Evolutionary conservation across 23 tunicate species (phyloP).

Genomic region (Styela plicata): DNA sequence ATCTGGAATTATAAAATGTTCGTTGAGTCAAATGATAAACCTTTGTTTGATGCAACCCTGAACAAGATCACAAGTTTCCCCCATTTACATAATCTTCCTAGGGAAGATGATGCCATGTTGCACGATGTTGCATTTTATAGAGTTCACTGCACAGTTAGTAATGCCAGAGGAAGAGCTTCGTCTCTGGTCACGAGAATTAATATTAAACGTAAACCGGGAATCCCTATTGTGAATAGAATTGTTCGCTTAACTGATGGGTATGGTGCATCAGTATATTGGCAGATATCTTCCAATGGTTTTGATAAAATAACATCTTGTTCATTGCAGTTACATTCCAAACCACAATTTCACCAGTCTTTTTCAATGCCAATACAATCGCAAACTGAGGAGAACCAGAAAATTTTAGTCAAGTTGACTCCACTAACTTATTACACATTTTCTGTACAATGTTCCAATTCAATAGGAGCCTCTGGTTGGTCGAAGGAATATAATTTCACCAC

Average conservation of each 20-base stretch:
- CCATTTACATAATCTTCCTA: slow-evolving; percentile 3
- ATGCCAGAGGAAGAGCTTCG: not conserved
- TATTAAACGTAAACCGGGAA: slow-evolving; percentile 6
- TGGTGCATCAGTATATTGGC: not conserved
- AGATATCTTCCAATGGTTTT: not conserved
- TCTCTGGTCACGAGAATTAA: slow-evolving; percentile 12
- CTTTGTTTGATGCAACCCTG: not conserved
- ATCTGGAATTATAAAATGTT: slow-evolving; percentile 22
- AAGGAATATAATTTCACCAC: slow-evolving; percentile 1
- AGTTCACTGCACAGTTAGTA: slow-evolving; percentile 16
- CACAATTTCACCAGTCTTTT: not conserved
- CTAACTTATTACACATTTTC: not conserved
- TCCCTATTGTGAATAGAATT: not conserved
- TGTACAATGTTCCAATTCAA: slow-evolving; percentile 6
- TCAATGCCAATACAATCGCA: not conserved
- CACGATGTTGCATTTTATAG: slow-evolving; percentile 4
- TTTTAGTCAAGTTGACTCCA: not conserved
- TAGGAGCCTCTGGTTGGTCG: not conserved
- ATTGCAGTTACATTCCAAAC: not conserved
- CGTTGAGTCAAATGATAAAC: not conserved
- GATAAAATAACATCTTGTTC: slow-evolving; percentile 1
- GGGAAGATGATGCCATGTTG: slow-evolving; percentile 11
- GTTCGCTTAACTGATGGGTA: not conserved
- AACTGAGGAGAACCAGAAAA: not conserved
- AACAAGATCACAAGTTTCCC: not conserved